Base-by-base conservation (phyloP, 1,140 invertebrate species). In the Halesus radiatus region DNA sequence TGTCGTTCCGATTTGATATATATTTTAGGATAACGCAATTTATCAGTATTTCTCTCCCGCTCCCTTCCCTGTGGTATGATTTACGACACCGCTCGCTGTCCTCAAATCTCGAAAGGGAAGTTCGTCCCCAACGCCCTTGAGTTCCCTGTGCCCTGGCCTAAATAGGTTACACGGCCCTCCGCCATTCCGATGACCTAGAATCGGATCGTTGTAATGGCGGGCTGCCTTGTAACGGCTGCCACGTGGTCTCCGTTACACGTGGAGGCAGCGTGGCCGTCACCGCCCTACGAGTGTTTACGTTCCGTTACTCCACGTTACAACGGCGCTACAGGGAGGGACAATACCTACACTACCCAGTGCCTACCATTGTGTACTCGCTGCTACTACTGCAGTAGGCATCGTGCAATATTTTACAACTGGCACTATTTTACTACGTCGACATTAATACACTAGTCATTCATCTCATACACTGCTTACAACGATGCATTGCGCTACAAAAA, bases 181-280 rank as follows among this genome's bases (percentile, higher is more conserved):
- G 62, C 62, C 26, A 66, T 32, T 66, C n/a, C 68, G 68, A 45
- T 72, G 68, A 72, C 68, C 68, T 72, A 72, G 68, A 72, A 72
- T 53, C 37, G 7, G 68, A 3, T 60, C 58, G 58, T 26, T 72
- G 68, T 72, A 72, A 72, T 18, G 62, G 16, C 52, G 74, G 56
- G 74, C 15, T 58, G 72, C n/a, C 37, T 45, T 45, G 37, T 45
- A 45, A 45, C 37, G 37, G 37, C 37, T 45, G 54, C 54, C 74
- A 76, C 74, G 74, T 76, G 54, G 74, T 76, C 54, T 62, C 18
- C 56, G 23, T 62, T 76, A 76, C 74, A 62, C 74, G 54, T 73
- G 73, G 73, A 20, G 58, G 54, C 74, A 62, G 22, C 74, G 58
- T 76, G 74, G 74, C n/a, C 58, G 23, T 29, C 26, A 56, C 26